A percentile compares a stretch with the other conserved stretches of the same genome.
These are phyloP conservation scores for Peromyscus eremicus DNA, from an alignment of 2,797 vertebrate genomes.

Conservation along the genomic window DNA sequence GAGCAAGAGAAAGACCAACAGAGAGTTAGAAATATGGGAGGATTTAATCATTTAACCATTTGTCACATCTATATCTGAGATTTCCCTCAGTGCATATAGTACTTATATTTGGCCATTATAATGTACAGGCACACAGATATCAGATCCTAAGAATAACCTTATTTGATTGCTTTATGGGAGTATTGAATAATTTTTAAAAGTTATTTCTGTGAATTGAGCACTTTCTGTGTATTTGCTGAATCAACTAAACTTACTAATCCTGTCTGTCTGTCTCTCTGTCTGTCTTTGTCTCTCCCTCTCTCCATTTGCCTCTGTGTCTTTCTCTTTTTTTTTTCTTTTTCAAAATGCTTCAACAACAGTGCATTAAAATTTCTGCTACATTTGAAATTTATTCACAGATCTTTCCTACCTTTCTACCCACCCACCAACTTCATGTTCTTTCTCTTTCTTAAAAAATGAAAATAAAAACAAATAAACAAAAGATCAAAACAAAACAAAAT, in stretches of 20 bases:
- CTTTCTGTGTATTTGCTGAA: not conserved
- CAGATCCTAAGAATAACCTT: not conserved
- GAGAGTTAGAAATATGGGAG: not conserved
- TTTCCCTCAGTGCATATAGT: not conserved
- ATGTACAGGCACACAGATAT: not conserved
- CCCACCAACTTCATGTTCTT: not conserved
- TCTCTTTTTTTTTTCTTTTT: not conserved
- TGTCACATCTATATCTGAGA: not conserved
- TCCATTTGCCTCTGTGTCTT: not conserved
- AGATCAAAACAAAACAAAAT: not conserved
- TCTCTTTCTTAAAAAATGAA: not conserved
- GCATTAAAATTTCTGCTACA: not conserved
- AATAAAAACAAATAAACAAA: not conserved
- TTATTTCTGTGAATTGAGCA: not conserved
- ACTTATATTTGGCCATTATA: not conserved
- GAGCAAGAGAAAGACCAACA: not conserved
- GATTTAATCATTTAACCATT: not conserved
- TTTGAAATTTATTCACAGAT: slow-evolving; percentile 55
- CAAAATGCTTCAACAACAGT: not conserved
- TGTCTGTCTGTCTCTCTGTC: not conserved
- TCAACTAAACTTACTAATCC: not conserved
- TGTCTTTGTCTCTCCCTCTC: not conserved
- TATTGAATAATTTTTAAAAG: not conserved
- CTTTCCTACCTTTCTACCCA: not conserved
- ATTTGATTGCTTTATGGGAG: not conserved